Base-by-base conservation (phyloP, 2,113 vertebrate genomes). In the Dipodomys spectabilis region DNA sequence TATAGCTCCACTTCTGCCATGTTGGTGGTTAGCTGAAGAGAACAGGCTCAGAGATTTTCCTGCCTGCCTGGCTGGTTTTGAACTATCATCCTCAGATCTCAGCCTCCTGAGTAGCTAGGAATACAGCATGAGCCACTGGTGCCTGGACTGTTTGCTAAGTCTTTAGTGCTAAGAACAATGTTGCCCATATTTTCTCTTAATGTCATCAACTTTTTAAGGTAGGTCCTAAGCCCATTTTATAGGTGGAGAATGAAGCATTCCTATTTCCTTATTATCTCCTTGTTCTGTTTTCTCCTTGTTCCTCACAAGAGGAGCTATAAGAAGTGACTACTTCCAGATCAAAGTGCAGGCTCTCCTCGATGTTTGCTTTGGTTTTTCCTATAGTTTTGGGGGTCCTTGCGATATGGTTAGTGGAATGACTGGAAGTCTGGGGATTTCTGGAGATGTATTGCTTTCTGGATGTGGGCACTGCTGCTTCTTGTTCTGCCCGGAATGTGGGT, bases 151-250 rank as follows among this genome's bases (percentile, higher is more conserved):
- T 39, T 39, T 39, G 39, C 39, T 39, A 39, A 32, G 73, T 77
- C 45, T 89, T 81, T 82, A 27, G 32, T 71, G 53, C n/a, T 68
- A 45, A 83, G 45, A 20, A 85, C 49, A 60, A 19, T n/a, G 60
- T 78, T 86, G 67, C 85, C 44, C 62, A 65, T 22, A 18, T 77
- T 87, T 62, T 95, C 18, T 88, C 69, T 87, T 62, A 44, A 45
- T 68, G 75, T 30, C 67, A 72, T 72, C 10, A 79, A 27, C 16
- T 80, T n/a, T 53, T 22, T 12, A 4, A 82, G n/a, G n/a, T 49
- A 32, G 35, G 4, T 64, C 18, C 60, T 73, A 49, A 27, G 22
- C 73, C 82, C 27, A 7, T 72, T 93, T 86, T 78, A 60, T 3
- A 71, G 75, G 15, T 28, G 49, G 53, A 53, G 78, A 79, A 45